A percentile compares a stretch with the other conserved stretches of the same genome.
These are phyloP conservation scores for Eilema depressum DNA, from an alignment of 2,888 invertebrate species.

Conservation along the genomic window DNA sequence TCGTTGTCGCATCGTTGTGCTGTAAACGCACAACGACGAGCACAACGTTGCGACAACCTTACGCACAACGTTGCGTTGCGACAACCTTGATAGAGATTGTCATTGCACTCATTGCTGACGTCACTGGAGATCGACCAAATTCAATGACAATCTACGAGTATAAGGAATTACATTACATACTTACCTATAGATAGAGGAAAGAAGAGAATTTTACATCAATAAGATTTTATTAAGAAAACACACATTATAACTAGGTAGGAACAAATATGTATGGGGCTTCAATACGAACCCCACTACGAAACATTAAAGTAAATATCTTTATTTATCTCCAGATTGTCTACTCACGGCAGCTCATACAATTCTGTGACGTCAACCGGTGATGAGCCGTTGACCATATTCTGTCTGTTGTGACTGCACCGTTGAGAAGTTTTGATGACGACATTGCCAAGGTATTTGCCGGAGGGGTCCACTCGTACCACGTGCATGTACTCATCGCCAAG, in stretches of 20 bases:
- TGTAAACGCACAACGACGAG: too few species aligned
- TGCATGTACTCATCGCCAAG: slow-evolving; percentile 76
- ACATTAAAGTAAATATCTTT: background rate
- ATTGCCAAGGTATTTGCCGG: slow-evolving; percentile 67
- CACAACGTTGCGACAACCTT: too few species aligned
- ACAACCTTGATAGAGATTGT: too few species aligned
- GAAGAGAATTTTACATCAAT: background rate
- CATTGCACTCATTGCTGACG: too few species aligned
- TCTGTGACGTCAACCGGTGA: slow-evolving; percentile 10
- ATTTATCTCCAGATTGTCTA: background rate
- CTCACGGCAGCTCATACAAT: background rate
- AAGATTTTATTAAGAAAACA: background rate
- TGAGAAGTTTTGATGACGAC: slow-evolving; percentile 76
- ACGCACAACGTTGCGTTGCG: too few species aligned
- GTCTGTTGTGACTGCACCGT: slow-evolving; percentile 68
- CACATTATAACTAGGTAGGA: background rate
- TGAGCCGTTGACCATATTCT: background rate
- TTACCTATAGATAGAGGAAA: background rate
- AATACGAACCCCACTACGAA: background rate
- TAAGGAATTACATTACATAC: too few species aligned
- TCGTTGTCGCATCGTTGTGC: too few species aligned
- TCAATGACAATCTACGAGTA: too few species aligned
- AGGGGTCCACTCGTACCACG: slow-evolving; percentile 73
- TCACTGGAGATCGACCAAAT: too few species aligned
- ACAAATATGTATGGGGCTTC: background rate